Conservation (phyloP, 2,113 vertebrate species). For the Caloenas nicobarica region DNA sequence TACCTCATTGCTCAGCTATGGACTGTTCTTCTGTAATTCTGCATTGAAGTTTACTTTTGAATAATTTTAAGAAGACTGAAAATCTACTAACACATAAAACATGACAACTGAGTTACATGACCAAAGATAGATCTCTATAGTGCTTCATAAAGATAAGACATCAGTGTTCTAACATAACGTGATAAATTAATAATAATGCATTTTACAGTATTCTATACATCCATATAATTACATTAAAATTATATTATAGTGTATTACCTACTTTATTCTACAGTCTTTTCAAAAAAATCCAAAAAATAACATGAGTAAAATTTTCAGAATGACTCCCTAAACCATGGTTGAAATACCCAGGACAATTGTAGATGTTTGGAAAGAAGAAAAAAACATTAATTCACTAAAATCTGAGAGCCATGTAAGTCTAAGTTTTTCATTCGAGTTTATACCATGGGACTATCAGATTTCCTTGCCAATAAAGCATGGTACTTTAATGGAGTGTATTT, state of each 20-base stretch:
- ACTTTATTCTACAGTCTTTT: neutral
- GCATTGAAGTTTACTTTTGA: neutral
- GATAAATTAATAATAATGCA: neutral
- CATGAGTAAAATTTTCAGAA: neutral
- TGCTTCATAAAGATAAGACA: neutral
- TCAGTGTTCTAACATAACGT: neutral
- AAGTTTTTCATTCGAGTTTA: neutral
- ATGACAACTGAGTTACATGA: neutral
- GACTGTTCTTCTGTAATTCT: neutral
- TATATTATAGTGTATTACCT: fast-evolving
- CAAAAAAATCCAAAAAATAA: neutral
- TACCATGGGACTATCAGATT: neutral
- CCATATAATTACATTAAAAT: neutral
- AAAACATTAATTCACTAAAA: neutral
- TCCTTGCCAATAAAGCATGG: neutral
- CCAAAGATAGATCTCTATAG: neutral
- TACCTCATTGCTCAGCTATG: neutral
- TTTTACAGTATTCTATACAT: neutral
- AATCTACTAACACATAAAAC: neutral
- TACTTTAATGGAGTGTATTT: neutral
- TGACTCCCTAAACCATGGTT: neutral
- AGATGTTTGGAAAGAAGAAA: neutral
- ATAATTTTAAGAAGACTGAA: neutral
- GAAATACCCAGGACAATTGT: neutral
- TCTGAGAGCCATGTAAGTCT: neutral